Base-by-base conservation (phyloP, 2,797 vertebrate species). In the Microctenopoma lineatum region DNA sequence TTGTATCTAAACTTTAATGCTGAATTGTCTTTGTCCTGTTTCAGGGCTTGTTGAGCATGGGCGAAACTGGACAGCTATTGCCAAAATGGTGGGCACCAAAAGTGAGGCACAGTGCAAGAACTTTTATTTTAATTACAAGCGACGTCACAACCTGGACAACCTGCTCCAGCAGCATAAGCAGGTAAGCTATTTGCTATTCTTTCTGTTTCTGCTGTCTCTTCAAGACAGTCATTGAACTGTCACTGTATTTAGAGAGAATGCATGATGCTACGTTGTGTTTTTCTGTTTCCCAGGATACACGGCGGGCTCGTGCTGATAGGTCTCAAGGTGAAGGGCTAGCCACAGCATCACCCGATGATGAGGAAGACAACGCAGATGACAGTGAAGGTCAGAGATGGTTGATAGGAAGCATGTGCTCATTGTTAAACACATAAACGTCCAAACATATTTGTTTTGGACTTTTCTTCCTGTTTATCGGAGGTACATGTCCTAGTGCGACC, bases 21-120 rank as follows among this genome's bases (percentile, higher is more conserved):
- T 61, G 12, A 44, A 13, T 45, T 32, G 12, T 60, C 13, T 67
- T 50, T 45, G 4, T 81, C 52, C 13, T 60, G 14, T 51, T 26
- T 42, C 80, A 99, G 98, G 98, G 59, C 92, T 99, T 1, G 96
- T 98, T 75, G 98, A 99, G 84, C 97, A 99, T 6, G 98, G 98
- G 32, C 95, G 97, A 59, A 98, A 98, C 92, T 99, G 98, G 98
- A 95, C 96, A 42, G 97, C 98, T 13, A 99, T 99, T 66, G 97
- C 98, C 87, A 99, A 98, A 94, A 99, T 99, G 98, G 98, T 99
- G 84, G 97, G 97, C 81, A 96, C 96, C 0, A 99, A 99, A 93
- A 99, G 97, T 21, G 97, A 99, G 92, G 97, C 97, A 21, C 98
- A 99, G 68, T 99, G 98, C 92, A 99, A 99, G 91, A 99, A 99